Conservation (phyloP, 2,113 vertebrate species). For the Leiothrix lutea region DNA sequence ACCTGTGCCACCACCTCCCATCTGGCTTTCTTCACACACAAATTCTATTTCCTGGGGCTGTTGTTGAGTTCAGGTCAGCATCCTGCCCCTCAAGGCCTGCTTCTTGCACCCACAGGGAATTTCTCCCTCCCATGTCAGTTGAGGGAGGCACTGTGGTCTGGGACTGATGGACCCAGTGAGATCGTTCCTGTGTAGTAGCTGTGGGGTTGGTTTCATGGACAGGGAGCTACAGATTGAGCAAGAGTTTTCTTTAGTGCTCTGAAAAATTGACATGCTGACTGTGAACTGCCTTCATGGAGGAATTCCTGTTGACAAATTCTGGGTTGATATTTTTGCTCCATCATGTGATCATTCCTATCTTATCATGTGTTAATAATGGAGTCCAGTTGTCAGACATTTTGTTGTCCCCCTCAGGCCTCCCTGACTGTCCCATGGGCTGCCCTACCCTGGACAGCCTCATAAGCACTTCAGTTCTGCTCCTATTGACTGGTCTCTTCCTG, state of each 20-base stretch:
- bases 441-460: neutral
- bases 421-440: neutral
- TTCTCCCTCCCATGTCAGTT: accelerated
- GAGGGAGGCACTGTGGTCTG: neutral
- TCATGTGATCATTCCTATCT: neutral
- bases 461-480: neutral
- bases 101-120: neutral
- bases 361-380: slow-evolving; percentile 11
- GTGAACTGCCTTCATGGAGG: neutral
- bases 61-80: neutral
- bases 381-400: neutral
- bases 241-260: neutral
- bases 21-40: neutral
- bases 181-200: neutral
- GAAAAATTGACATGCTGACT: neutral
- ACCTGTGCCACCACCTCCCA: neutral
- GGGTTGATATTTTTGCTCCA: neutral
- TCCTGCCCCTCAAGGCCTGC: neutral
- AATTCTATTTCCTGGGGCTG: neutral
- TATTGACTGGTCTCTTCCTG: neutral
- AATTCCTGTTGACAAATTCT: neutral
- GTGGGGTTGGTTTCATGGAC: neutral
- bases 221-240: neutral
- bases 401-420: neutral
- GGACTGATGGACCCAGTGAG: neutral